Evolutionary conservation across 2,797 vertebrate genomes (phyloP), one percentile per base, ranked within the genome.

Genomic region (Darevskia nairensis): DNA sequence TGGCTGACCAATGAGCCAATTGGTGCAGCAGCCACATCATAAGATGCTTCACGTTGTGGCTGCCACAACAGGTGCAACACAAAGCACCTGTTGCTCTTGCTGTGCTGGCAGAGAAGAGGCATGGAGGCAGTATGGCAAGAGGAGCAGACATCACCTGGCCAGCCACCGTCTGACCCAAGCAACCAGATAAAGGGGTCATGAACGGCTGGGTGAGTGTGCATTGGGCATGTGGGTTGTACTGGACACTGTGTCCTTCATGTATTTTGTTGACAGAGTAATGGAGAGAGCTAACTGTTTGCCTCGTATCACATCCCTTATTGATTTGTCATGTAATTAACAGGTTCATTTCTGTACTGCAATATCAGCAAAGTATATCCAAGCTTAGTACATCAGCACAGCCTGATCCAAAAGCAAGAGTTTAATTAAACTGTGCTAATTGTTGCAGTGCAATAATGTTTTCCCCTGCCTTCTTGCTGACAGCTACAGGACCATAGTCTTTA

Each of bases 261-360:
- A 89, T 91, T 87, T 91, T 82, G 88, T 89, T 94, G 92, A 95
- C 88, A 89, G 92, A 92, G 93, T 93, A 61, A 6, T 21, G 15
- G 94, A 94, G 94, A 92, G 93, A 89, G 86, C 90, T 92, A 94
- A 92, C 90, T 92, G 91, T 89, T 94, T 91, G 92, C 92, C 93
- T 93, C 92, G 90, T 90, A 90, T 95, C 92, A 93, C 92, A 90
- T 90, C 90, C 82, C 89, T 94, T 92, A 94, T 93, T 95, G 95
- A 94, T 95, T 80, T 95, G 92, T 94, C 93, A 91, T 75, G 89
- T 95, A 94, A 95, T 93, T 94, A 94, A 92, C 92, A 89, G 92
- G 94, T 95, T 92, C 82, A 88, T 93, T 94, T 92, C 0, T 0
- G 92, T 93, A 90, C 90, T 93, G 93, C 50, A 92, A 95, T 82